phyloP scores from a whole-genome alignment of 2,113 vertebrate genomes.

The Gobio gobio region DNA sequence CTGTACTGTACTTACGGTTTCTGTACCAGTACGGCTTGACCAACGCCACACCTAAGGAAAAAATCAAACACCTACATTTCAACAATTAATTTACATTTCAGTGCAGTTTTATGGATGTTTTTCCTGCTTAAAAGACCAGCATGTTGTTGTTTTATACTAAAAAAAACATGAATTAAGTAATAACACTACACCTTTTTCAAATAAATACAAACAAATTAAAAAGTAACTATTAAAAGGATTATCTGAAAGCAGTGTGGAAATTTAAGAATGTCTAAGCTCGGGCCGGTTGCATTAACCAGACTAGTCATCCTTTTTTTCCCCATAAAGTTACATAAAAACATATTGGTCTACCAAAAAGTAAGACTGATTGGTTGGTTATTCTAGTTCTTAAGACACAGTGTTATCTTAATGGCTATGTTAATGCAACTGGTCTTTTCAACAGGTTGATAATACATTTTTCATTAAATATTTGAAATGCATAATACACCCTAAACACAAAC shows the following conservation, averaged over 20 bases:
- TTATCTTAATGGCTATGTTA: too few relatives aligned
- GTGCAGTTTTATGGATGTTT: not conserved
- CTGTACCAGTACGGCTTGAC: slow-evolving; percentile 87
- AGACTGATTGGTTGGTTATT: too few relatives aligned
- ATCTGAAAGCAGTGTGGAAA: not conserved
- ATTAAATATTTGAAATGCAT: not conserved
- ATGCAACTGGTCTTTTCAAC: not conserved
- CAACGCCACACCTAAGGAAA: slow-evolving; percentile 82
- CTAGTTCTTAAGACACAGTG: too few relatives aligned
- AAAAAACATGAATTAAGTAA: too few relatives aligned
- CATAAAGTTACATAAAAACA: too few relatives aligned
- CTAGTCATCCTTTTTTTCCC: too few relatives aligned
- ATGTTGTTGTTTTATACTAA: not conserved
- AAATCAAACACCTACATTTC: slow-evolving; percentile 14
- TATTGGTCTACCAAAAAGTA: too few relatives aligned
- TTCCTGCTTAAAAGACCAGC: not conserved
- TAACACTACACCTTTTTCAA: not conserved
- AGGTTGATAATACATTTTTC: not conserved
- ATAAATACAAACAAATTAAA: not conserved
- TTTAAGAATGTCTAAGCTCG: too few relatives aligned
- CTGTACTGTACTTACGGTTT: slow-evolving; percentile 79
- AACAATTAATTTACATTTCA: not conserved
- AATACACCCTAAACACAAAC: slow-evolving; percentile 65
- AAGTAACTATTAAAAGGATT: not conserved
- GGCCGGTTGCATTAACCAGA: too few relatives aligned